Base-by-base conservation (phyloP, 1,140 invertebrate species). In the Macrosteles quadrilineatus region DNA sequence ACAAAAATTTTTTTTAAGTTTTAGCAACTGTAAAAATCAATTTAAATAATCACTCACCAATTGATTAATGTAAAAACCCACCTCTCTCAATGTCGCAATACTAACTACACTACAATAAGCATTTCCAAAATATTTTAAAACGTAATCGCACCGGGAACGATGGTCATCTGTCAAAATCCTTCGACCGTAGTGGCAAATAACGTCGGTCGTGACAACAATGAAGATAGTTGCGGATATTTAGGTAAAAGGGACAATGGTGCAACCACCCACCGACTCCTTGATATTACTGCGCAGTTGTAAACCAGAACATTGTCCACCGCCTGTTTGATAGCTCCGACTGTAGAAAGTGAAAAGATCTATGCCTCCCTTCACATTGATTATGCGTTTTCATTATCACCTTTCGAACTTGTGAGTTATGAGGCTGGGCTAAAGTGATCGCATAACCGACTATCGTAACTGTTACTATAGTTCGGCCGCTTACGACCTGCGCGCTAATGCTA, bases 201-300 rank as follows among this genome's bases (percentile, higher is more conserved):
- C n/a, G 47, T 3, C 21, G 14, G 47, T 50, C 47, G 47, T 50
- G 47, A n/a, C 47, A 21, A n/a, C 47, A 50, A 50, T 50, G 47
- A 50, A 50, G 47, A 21, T 50, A 50, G 47, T 50, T 17, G 47
- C 47, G 47, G 47, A 50, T 50, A 50, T 50, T 50, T 50, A 21
- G 47, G 47, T 50, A 50, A 50, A 50, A 50, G 47, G 47, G 3
- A 50, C 47, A 50, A n/a, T 50, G 47, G 21, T n/a, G 47, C 47
- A 50, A 50, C 21, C 47, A 9, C 4, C 47, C 14, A n/a, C 47
- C 14, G 47, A 4, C 47, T 4, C 21, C 21, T 4, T 3, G 47
- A 19, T 11, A 21, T n/a, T 19, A 21, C 21, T 9, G n/a, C 4
- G n/a, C 21, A 50, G n/a, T 19, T n/a, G n/a, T n/a, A n/a, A 50